phyloP scores from a whole-genome alignment of 1,140 invertebrate species.

The Druon quercuslanigerum region DNA sequence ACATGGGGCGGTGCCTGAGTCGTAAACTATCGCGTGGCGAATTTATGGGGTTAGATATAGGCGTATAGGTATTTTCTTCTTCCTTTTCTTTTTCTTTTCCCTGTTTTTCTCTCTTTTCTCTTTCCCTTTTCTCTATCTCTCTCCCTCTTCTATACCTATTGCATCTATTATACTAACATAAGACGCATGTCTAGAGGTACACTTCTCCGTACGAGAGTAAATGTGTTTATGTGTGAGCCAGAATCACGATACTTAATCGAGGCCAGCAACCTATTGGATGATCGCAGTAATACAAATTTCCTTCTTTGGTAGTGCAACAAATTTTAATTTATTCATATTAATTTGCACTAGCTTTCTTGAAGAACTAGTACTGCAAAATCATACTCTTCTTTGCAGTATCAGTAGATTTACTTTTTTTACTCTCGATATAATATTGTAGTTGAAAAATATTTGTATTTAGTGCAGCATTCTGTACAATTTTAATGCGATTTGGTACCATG shows the following conservation, averaged over 20 bases:
- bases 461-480: too few relatives aligned
- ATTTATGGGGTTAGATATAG: constrained; percentile 67
- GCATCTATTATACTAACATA: constrained; percentile 35
- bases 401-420: not conserved
- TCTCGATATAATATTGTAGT: too few relatives aligned
- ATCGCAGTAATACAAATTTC: constrained; percentile 12
- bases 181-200: constrained; percentile 42
- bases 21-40: constrained; percentile 66
- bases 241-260: constrained; percentile 40
- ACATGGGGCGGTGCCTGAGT: constrained; percentile 63
- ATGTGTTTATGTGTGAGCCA: constrained; percentile 7
- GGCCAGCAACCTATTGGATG: constrained; percentile 36
- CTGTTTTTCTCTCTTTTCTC: constrained; percentile 32
- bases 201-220: constrained; percentile 43
- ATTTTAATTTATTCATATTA: not conserved
- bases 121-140: constrained; percentile 35
- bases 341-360: not conserved
- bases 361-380: not conserved
- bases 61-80: constrained; percentile 41
- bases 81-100: constrained; percentile 33
- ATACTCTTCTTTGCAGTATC: not conserved
- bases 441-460: too few relatives aligned
- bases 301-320: not conserved
- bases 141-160: constrained; percentile 30
- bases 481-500: too few relatives aligned